Evolutionary conservation across 2,113 vertebrate species (phyloP).

Genomic region (Solenodon paradoxus): DNA sequence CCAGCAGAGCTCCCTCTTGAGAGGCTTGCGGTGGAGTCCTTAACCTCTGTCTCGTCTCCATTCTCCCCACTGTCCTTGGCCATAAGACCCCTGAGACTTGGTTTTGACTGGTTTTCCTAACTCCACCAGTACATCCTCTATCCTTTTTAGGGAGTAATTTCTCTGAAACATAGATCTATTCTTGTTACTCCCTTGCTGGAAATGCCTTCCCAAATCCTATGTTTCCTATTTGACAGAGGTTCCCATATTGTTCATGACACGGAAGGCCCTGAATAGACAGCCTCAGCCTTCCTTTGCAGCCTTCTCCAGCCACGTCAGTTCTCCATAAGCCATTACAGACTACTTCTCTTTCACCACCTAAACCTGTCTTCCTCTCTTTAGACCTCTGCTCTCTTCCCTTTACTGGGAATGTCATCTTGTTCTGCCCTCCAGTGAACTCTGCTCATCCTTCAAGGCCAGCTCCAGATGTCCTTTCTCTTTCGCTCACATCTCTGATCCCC

Average conservation of each 20-base stretch:
- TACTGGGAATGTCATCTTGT: neutral
- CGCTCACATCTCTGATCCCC: neutral
- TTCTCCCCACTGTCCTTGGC: neutral
- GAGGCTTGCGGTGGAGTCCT: neutral
- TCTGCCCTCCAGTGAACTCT: neutral
- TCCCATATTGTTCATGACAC: neutral
- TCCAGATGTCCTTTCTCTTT: neutral
- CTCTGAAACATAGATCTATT: neutral
- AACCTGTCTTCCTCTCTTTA: neutral
- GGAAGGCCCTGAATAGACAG: neutral
- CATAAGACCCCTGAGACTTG: neutral
- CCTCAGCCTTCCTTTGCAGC: neutral
- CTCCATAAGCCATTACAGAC: neutral
- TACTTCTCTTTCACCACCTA: neutral
- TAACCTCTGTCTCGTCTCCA: neutral
- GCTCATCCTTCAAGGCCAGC: neutral
- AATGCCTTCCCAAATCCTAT: neutral
- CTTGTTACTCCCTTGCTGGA: neutral
- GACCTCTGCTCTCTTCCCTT: neutral
- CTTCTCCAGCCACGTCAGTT: neutral
- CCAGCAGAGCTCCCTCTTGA: neutral
- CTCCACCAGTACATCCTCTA: neutral
- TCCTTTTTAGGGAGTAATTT: neutral
- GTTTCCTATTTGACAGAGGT: neutral
- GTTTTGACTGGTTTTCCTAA: neutral